Evolutionary conservation across 2,888 invertebrate genomes (phyloP), one percentile per base, ranked within the genome.

Genomic region (Cyrtodaria siliqua): DNA sequence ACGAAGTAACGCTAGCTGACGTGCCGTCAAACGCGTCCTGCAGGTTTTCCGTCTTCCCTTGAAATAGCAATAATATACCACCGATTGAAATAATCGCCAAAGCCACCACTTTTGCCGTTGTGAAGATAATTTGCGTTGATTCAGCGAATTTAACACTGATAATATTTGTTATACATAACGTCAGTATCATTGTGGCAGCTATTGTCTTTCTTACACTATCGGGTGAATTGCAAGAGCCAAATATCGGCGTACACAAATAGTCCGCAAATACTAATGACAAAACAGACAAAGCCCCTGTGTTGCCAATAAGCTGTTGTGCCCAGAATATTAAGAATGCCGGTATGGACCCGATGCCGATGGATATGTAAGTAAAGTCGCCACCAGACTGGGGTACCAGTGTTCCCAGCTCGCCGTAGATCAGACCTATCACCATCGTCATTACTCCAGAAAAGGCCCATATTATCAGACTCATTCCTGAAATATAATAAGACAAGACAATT

Each of bases 41-140:
- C 8, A 69, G 55, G 20, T 61, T 50, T 2, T 61, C 52, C 2
- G 29, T 89, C 93, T 94, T 94, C 95, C 96, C 98, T 95, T 96
- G 96, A 92, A 95, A 95, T 82, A 98, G 94, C 93, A 97, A 97
- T 94, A 97, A 97, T 83, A 96, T 95, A 86, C 98, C 98, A 76
- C 97, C 97, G 88, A 95, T 95, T 87, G 98, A 96, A 82, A 98
- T 96, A 88, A 98, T 96, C 68, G 96, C 94, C 81, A 98, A 96
- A 57, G 98, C 98, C 70, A 97, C 95, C 82, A 98, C 94, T 94
- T 98, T 98, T 67, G 97, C 97, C 64, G 96, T 96, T 29, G 98
- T 98, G 93, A 98, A 98, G 83, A 97, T 95, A 93, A 98, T 98
- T 94, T 98, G 98, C 63, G 98, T 97, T 88, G 96, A 96, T 77